Evolutionary conservation across 2,888 invertebrate species (phyloP), one percentile per base, ranked within the genome.

Genomic region (Temnothorax unifasciatus): DNA sequence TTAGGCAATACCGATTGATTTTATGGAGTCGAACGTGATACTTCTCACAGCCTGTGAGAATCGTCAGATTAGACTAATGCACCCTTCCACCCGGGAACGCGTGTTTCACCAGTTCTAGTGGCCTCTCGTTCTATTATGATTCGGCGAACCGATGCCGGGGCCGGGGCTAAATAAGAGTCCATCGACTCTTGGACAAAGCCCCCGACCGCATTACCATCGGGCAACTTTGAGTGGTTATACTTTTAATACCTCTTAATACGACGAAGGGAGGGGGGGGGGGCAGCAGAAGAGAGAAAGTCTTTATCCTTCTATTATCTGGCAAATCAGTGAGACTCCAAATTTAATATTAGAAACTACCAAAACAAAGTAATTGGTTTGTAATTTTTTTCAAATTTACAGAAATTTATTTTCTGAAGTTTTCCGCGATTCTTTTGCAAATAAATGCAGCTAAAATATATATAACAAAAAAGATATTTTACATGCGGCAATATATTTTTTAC

Each of bases 1-100:
- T 29, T 29, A 29, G 29, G 29, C 3, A 85, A 88, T 86, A 89
- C 86, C 83, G 90, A 90, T 90, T 91, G 89, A 90, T 89, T 88
- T 90, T 90, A 91, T 92, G 87, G 93, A 93, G 93, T n/a, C 92
- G 93, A 92, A 93, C 91, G 92, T 92, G 93, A 93, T 93, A 93
- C 93, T 91, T 88, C 89, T 91, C 88, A 87, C 90, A 91, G 89
- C 87, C 87, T 85, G 86, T 71, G 85, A 88, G 88, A 86, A 88
- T 90, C 86, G 91, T 85, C 87, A 84, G 90, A 90, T 91, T 90
- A 90, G 87, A 91, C 91, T 90, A 90, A 90, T 90, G 90, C 90
- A 87, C 91, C 91, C 91, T 89, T 88, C 82, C 82, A 85, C 86
- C 38, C 75, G 73, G 29, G 71, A 61, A 50, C 29, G 77, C 63